Evolutionary conservation across 2,113 vertebrate species (phyloP).

Genomic region (Prionailurus bengalensis): DNA sequence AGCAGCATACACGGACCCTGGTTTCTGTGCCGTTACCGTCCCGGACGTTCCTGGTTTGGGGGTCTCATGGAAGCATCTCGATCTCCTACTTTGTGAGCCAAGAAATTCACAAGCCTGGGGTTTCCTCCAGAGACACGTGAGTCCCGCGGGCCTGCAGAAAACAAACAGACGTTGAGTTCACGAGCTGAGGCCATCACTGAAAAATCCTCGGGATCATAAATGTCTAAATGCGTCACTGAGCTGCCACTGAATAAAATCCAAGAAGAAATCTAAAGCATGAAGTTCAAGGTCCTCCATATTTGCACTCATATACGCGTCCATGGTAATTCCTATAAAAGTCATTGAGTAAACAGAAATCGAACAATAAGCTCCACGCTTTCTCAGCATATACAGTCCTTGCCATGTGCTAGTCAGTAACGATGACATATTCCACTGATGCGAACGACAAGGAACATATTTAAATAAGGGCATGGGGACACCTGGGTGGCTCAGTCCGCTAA

Average conservation of each 20-base stretch:
- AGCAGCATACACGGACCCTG: not conserved
- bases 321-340: not conserved
- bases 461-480: not conserved
- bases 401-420: not conserved
- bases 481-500: no score
- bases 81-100: slow-evolving; percentile 89
- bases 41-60: slow-evolving; percentile 92
- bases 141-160: slow-evolving; percentile 91
- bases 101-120: slow-evolving; percentile 94
- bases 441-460: not conserved
- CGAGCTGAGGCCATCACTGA: slow-evolving; percentile 90
- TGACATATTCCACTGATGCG: not conserved
- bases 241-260: slow-evolving; percentile 95
- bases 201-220: slow-evolving; percentile 94
- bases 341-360: not conserved
- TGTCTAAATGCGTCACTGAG: slow-evolving; percentile 92
- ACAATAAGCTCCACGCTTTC: not conserved
- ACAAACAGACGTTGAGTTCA: slow-evolving; percentile 87
- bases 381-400: not conserved
- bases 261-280: not conserved
- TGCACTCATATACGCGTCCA: not conserved
- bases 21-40: slow-evolving; percentile 87
- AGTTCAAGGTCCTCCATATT: not conserved
- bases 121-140: slow-evolving; percentile 92
- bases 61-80: slow-evolving; percentile 92